Evolutionary conservation across 2,113 vertebrate genomes (phyloP).

Genomic region (Mustelus asterias): DNA sequence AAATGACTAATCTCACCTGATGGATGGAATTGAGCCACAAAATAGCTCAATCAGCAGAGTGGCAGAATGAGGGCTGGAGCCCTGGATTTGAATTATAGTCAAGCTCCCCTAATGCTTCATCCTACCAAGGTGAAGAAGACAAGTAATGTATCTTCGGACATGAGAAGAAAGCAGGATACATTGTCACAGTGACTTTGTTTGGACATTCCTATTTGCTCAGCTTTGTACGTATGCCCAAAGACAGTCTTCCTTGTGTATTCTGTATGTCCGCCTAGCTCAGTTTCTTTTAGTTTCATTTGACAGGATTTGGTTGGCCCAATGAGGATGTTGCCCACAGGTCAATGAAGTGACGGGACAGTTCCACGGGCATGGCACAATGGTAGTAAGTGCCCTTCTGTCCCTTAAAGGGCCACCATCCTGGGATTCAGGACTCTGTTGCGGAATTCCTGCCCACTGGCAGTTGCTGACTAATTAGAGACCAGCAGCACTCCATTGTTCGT

Average conservation of each 20-base stretch:
- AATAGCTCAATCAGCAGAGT: neutral
- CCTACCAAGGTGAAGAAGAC: neutral
- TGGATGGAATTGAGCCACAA: neutral
- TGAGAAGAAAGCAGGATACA: neutral
- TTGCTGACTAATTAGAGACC: neutral
- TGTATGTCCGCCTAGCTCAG: neutral
- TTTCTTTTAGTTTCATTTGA: neutral
- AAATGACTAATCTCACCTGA: neutral
- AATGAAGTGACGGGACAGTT: neutral
- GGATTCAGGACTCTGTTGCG: no score
- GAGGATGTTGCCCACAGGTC: neutral
- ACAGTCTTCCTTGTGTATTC: neutral
- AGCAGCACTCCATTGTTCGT: neutral
- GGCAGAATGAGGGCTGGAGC: neutral
- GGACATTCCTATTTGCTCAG: neutral
- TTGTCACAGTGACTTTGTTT: neutral
- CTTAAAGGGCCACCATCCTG: neutral
- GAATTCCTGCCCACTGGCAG: neutral
- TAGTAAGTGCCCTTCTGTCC: neutral
- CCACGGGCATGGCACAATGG: neutral
- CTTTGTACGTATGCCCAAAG: neutral
- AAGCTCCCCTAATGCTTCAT: neutral
- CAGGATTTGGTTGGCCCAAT: neutral
- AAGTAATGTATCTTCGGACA: neutral
- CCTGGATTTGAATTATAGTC: neutral